Conservation (phyloP, 2,888 invertebrate species). For the Hyposoter dolosus region DNA sequence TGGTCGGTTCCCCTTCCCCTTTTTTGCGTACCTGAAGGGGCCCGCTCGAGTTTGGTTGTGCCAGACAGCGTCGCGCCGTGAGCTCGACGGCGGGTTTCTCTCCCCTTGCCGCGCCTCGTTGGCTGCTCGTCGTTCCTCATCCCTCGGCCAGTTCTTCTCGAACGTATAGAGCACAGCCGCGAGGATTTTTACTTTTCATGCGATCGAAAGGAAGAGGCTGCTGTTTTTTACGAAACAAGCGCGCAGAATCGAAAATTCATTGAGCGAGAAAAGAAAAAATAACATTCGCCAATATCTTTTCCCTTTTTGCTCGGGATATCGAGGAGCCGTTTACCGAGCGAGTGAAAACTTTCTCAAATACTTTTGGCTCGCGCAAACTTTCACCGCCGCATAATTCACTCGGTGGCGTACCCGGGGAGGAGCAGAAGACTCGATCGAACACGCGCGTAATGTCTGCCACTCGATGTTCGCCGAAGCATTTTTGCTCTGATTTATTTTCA, state of each 20-base stretch:
- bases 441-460: slow-evolving; percentile 56
- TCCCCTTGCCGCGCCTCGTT: slow-evolving; percentile 27
- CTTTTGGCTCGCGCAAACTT: slow-evolving; percentile 73
- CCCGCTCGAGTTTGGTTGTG: slow-evolving; percentile 71
- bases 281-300: slow-evolving; percentile 14
- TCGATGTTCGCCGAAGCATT: slow-evolving; percentile 25
- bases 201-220: background rate
- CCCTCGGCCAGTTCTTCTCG: slow-evolving; percentile 17
- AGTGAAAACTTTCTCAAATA: slow-evolving; percentile 62
- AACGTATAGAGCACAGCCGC: background rate
- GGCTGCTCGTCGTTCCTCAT: slow-evolving; percentile 4
- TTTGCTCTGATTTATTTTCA: slow-evolving; percentile 32
- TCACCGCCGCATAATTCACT: slow-evolving; percentile 77
- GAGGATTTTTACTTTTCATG: background rate
- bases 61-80: slow-evolving; percentile 82
- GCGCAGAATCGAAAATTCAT: slow-evolving; percentile 33
- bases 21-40: slow-evolving; percentile 66
- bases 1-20: slow-evolving; percentile 28
- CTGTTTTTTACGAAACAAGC: slow-evolving; percentile 23
- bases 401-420: slow-evolving; percentile 52
- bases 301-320: slow-evolving; percentile 16
- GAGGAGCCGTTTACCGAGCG: background rate
- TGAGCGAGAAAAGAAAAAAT: slow-evolving; percentile 32
- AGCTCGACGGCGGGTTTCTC: slow-evolving; percentile 58
- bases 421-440: slow-evolving; percentile 23